phyloP scores from a whole-genome alignment of 2,797 vertebrate genomes.

The Presbytis comata region DNA sequence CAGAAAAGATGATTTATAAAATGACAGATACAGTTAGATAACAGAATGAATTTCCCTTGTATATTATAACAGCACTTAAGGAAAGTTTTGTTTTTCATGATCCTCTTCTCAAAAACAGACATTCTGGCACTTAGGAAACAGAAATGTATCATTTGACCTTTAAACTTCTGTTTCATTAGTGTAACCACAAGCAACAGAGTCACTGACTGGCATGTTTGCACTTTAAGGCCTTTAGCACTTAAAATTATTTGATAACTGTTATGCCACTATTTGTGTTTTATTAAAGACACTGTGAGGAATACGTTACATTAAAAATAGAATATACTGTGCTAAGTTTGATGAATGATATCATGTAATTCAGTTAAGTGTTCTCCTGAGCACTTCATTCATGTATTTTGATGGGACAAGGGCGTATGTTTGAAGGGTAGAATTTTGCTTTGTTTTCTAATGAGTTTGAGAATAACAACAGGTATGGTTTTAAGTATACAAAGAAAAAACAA shows the following conservation, averaged over 20 bases:
- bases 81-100: neutral
- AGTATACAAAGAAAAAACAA: slow-evolving; percentile 30
- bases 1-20: neutral
- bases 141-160: slow-evolving; percentile 26
- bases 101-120: neutral
- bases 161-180: slow-evolving; percentile 1
- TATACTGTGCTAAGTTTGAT: neutral
- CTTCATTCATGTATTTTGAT: neutral
- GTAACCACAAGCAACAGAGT: slow-evolving; percentile 43
- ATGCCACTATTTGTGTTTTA: neutral
- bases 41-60: neutral
- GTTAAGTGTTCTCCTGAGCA: neutral
- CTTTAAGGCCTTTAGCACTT: slow-evolving; percentile 26
- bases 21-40: neutral
- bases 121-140: neutral
- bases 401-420: fast-evolving
- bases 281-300: slow-evolving; percentile 25
- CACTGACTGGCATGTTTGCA: neutral
- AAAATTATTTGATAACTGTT: neutral
- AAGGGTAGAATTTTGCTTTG: neutral
- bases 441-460: slow-evolving; percentile 21
- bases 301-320: neutral
- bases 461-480: neutral
- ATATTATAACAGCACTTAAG: neutral
- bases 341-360: neutral